Evolutionary conservation across 1,140 invertebrate species (phyloP), one percentile per base, ranked within the genome.

Genomic region (Aphaenogaster rudis): DNA sequence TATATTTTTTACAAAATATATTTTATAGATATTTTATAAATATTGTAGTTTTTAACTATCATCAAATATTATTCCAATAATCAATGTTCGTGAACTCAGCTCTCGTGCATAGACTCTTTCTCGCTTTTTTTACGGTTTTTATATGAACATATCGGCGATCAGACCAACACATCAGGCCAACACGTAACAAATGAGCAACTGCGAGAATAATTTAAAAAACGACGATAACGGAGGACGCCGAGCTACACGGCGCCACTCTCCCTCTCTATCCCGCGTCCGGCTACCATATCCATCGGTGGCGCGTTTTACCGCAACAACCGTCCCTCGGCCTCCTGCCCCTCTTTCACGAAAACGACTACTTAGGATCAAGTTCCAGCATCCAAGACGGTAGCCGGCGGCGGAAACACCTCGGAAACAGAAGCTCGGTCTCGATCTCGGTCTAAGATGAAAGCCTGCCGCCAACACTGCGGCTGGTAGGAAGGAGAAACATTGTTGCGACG

Each of bases 331-430:
- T 87, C 39, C 39, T 81, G 64, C 52, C 79, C 89, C 89, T 88
- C 88, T 92, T 90, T 92, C 86, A 59, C 80, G 86, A 86, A 91
- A 93, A 91, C 91, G 93, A 94, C 90, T 91, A 91, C 87, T 94
- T 93, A 93, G 92, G 93, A 90, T 93, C 92, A 91, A 94, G 93
- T 93, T 93, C 93, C 92, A 94, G 91, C 91, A 94, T 93, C 88
- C 93, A 93, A 91, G 88, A 94, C 93, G 92, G 93, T 94, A 94
- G 93, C 93, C 92, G 92, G 88, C 92, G 92, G 92, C 93, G 94
- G 93, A 94, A 94, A 94, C 93, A 94, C 92, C 91, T 93, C 89
- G 92, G 93, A 94, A 94, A 94, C 94, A 94, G 94, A 94, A 94
- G 94, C 94, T 93, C 92, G 91, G 88, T 93, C 93, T 93, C 48